Conservation (phyloP, 2,113 vertebrate species). For the Archilochus colubris region DNA sequence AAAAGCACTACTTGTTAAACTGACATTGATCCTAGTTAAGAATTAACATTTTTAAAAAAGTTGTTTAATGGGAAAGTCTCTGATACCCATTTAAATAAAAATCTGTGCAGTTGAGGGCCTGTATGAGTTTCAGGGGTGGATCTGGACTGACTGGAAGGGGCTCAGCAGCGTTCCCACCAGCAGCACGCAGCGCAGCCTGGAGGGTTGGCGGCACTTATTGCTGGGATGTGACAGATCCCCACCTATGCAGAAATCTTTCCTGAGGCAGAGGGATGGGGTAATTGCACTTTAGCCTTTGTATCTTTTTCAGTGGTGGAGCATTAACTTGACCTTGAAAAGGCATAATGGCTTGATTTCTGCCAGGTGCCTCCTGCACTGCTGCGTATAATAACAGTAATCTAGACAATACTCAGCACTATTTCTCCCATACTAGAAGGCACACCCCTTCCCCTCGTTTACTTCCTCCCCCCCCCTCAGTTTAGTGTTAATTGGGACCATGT, state of each 20-base stretch:
- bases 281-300: background rate
- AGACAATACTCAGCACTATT: background rate
- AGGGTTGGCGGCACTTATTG: background rate
- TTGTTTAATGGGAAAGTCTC: background rate
- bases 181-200: background rate
- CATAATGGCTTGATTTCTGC: background rate
- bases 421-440: background rate
- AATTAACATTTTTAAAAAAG: background rate
- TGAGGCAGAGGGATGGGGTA: background rate
- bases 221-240: background rate
- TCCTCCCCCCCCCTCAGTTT: background rate
- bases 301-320: background rate
- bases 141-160: fast-evolving
- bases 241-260: background rate
- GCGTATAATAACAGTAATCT: background rate
- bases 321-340: background rate
- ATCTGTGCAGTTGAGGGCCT: fast-evolving
- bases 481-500: fast-evolving
- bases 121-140: background rate
- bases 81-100: background rate
- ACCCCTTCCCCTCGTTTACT: background rate
- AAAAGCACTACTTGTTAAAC: background rate
- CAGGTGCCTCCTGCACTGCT: background rate
- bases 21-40: background rate
- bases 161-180: fast-evolving